A percentile compares a stretch with the other conserved stretches of the same genome.
phyloP scores from a whole-genome alignment of 2,113 vertebrate genomes.

The Pogonocichla stellata region DNA sequence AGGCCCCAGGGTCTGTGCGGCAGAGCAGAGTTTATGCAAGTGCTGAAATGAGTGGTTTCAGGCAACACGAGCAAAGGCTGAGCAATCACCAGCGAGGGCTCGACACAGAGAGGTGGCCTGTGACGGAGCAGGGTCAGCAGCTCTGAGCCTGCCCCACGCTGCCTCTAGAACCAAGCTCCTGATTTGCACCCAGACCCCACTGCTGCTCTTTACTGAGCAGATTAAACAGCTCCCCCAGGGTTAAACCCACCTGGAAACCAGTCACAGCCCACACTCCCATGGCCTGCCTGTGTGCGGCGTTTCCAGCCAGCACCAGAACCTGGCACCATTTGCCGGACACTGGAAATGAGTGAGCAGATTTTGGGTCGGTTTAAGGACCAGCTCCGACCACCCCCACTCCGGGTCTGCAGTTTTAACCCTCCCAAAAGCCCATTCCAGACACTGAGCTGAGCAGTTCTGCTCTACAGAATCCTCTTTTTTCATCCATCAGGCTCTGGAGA shows the following conservation, averaged over 20 bases:
- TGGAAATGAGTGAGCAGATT: accelerated
- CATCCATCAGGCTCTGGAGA: not conserved
- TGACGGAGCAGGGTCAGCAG: not conserved
- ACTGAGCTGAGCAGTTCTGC: not conserved
- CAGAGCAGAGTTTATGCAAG: conserved; percentile 7
- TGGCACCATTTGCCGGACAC: accelerated
- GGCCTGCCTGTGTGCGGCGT: not conserved
- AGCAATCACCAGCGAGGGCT: not conserved
- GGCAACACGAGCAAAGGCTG: not conserved
- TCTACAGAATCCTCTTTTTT: accelerated
- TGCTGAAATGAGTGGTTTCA: conserved; percentile 17
- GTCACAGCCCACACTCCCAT: not conserved
- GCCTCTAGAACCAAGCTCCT: not conserved
- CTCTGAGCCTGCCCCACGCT: not conserved
- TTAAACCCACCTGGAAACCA: not conserved
- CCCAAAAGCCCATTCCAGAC: not conserved
- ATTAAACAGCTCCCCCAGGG: not conserved
- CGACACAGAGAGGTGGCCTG: not conserved
- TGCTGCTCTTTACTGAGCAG: accelerated
- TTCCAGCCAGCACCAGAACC: accelerated
- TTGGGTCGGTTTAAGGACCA: not conserved
- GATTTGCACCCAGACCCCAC: not conserved
- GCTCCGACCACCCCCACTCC: not conserved
- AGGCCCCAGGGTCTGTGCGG: conserved; percentile 17
- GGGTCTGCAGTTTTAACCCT: accelerated